phyloP scores from a whole-genome alignment of 2,113 vertebrate species.

The Vireo altiloquus region DNA sequence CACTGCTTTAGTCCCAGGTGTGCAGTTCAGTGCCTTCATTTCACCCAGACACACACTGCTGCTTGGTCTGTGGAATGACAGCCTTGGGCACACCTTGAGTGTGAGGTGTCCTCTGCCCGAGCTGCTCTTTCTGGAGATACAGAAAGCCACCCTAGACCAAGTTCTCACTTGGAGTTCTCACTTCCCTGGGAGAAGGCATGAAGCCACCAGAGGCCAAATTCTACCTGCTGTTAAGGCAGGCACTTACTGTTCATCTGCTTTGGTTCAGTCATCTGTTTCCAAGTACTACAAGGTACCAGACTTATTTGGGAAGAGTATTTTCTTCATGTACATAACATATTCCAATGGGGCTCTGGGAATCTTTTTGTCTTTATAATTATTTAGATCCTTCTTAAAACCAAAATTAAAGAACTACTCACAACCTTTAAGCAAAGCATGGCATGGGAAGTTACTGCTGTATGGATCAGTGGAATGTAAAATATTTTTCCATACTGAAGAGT shows the following conservation, averaged over 20 bases:
- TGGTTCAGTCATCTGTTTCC: background rate
- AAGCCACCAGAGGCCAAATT: background rate
- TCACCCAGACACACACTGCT: background rate
- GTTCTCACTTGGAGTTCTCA: background rate
- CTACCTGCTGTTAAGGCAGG: background rate
- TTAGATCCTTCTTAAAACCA: background rate
- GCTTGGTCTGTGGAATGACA: background rate
- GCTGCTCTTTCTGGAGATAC: background rate
- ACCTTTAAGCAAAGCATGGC: background rate
- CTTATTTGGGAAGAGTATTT: background rate
- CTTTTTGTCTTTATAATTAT: background rate
- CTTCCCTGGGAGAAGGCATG: background rate
- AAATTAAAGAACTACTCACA: background rate
- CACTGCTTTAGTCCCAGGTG: background rate
- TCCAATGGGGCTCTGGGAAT: background rate
- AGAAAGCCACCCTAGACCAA: background rate
- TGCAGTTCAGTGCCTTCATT: background rate
- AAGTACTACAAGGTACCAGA: background rate
- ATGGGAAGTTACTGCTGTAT: background rate
- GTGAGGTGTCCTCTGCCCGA: background rate
- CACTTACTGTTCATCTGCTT: background rate
- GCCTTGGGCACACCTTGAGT: rapidly evolving
- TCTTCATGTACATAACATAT: background rate
- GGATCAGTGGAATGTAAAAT: background rate
- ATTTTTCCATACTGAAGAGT: background rate